Conservation (phyloP, 2,888 invertebrate genomes). For the Gastracanthus pulcherrimus region DNA sequence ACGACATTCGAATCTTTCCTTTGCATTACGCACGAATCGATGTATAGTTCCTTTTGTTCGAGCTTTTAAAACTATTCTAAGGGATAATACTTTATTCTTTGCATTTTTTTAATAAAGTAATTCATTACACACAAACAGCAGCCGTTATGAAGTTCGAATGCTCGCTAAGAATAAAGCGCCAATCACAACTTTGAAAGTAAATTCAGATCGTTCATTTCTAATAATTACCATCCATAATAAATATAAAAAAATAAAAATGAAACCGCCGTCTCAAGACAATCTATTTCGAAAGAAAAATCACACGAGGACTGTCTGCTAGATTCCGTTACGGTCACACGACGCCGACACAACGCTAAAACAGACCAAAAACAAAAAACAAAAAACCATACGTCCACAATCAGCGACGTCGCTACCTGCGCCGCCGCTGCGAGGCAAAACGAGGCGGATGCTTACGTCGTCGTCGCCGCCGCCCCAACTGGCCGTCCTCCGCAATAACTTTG, state of each 20-base stretch:
- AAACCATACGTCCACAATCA: constrained; percentile 34
- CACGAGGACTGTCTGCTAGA: constrained; percentile 50
- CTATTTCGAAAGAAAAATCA: constrained; percentile 32
- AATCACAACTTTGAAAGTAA: constrained; percentile 1
- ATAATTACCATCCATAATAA: background rate
- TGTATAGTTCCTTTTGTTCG: background rate
- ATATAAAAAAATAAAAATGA: background rate
- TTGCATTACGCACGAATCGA: background rate
- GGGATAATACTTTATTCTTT: no score
- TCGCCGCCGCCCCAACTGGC: constrained; percentile 56
- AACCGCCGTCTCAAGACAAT: constrained; percentile 30
- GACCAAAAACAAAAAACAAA: constrained; percentile 36
- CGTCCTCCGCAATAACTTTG: constrained; percentile 44
- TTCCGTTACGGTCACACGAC: constrained; percentile 37
- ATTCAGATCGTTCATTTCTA: background rate
- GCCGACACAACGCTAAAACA: constrained; percentile 36
- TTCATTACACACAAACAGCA: no score
- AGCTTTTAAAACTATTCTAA: background rate
- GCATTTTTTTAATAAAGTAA: no score
- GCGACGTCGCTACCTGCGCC: constrained; percentile 48
- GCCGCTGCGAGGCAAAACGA: constrained; percentile 35
- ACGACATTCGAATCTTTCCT: background rate
- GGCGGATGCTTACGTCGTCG: constrained; percentile 56
- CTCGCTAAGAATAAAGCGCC: background rate
- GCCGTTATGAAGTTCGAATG: background rate